Evolutionary conservation across 2,797 vertebrate genomes (phyloP).

Genomic region (Microctenopoma lineatum): DNA sequence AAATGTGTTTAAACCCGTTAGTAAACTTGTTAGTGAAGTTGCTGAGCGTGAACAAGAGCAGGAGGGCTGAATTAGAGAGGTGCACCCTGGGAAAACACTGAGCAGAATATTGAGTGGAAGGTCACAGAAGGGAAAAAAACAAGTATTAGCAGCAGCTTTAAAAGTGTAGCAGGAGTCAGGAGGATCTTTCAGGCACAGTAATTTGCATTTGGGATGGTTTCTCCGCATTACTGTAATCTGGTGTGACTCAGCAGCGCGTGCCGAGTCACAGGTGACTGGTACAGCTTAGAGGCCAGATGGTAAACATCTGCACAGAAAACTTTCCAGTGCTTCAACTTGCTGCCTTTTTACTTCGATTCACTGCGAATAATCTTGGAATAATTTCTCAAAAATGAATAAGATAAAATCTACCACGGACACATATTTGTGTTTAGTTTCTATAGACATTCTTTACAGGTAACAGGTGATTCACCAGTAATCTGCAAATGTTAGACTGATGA

Average conservation of each 20-base stretch:
- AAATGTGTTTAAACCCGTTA: slow-evolving; percentile 37
- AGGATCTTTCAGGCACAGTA: background rate
- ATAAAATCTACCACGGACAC: too few species aligned
- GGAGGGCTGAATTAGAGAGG: slow-evolving; percentile 37
- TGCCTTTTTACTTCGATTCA: too few species aligned
- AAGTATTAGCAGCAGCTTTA: slow-evolving; percentile 4
- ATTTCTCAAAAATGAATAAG: too few species aligned
- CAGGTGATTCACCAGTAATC: too few species aligned
- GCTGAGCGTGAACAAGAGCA: slow-evolving; percentile 43
- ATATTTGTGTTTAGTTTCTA: too few species aligned
- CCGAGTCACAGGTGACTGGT: background rate
- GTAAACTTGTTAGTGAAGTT: slow-evolving; percentile 48
- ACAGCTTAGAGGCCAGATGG: background rate
- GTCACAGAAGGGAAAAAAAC: slow-evolving; percentile 7
- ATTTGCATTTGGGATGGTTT: background rate
- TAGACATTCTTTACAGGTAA: too few species aligned
- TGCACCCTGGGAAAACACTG: slow-evolving; percentile 52
- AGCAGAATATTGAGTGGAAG: slow-evolving; percentile 31
- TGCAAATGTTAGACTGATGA: too few species aligned
- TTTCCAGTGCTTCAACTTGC: background rate
- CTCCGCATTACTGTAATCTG: background rate
- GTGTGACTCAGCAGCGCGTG: too few species aligned
- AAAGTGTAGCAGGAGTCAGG: background rate
- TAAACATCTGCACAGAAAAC: background rate
- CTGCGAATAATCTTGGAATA: too few species aligned